Evolutionary conservation across 2,113 vertebrate species (phyloP).

Genomic region (Eulemur rufifrons): DNA sequence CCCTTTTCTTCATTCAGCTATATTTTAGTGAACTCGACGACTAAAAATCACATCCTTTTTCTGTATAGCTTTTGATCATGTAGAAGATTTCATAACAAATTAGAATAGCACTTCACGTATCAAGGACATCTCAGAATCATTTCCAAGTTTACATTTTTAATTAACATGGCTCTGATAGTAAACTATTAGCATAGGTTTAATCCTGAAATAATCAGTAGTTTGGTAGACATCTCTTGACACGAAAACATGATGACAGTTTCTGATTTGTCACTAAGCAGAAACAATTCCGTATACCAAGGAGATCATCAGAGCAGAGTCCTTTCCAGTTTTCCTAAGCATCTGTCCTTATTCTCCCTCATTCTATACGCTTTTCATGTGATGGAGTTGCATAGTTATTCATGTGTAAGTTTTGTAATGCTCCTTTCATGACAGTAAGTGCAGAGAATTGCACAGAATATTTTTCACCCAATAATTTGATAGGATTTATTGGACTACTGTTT

Average conservation of each 20-base stretch:
- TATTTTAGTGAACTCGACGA: background rate
- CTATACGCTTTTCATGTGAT: background rate
- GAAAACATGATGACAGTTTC: background rate
- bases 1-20: background rate
- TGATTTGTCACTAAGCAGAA: background rate
- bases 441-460: background rate
- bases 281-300: background rate
- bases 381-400: background rate
- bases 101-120: background rate
- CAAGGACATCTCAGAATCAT: background rate
- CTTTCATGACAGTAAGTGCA: background rate
- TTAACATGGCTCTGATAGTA: constrained; percentile 15
- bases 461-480: background rate
- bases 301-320: background rate
- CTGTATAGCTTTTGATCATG: background rate
- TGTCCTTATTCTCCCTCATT: background rate
- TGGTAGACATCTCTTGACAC: background rate
- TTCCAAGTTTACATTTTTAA: constrained; percentile 40
- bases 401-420: background rate
- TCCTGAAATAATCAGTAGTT: background rate
- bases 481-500: background rate
- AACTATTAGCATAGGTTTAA: background rate
- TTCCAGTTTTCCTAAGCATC: background rate
- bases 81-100: background rate
- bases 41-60: background rate